These are phyloP conservation scores for Sebastes diploproa DNA, from an alignment of 2,797 vertebrate genomes.

Conservation along the genomic window DNA sequence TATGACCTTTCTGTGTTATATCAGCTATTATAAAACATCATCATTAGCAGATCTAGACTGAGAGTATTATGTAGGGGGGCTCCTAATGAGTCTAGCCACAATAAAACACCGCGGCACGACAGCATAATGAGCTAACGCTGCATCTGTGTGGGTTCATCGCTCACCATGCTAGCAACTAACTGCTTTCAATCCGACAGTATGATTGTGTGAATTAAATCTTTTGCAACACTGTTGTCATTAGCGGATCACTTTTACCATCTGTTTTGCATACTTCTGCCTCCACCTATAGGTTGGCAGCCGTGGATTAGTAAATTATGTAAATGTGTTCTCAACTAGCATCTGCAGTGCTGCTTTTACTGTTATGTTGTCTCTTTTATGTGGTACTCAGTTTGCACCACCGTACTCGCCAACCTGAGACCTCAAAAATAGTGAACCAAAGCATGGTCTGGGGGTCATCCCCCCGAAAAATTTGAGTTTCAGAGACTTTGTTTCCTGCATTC, in stretches of 20 bases:
- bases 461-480: no score
- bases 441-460: no score
- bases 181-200: background rate
- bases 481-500: no score
- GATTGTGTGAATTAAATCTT: background rate
- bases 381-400: background rate
- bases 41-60: slow-evolving; percentile 32
- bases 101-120: slow-evolving; percentile 11
- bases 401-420: no score
- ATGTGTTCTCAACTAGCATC: background rate
- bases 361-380: background rate
- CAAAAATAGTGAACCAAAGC: no score
- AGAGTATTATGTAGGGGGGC: slow-evolving; percentile 1
- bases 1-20: slow-evolving; percentile 18
- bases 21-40: slow-evolving; percentile 20
- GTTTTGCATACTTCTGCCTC: background rate
- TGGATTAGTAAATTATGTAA: background rate
- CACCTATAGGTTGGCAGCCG: background rate
- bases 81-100: slow-evolving; percentile 36
- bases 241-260: background rate
- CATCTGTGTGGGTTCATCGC: slow-evolving; percentile 10
- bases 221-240: slow-evolving; percentile 2
- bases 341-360: background rate
- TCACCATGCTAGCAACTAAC: slow-evolving; percentile 7
- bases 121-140: slow-evolving; percentile 28